Evolutionary conservation across 1,140 invertebrate species (phyloP).

Genomic region (Branchinecta lindahli): DNA sequence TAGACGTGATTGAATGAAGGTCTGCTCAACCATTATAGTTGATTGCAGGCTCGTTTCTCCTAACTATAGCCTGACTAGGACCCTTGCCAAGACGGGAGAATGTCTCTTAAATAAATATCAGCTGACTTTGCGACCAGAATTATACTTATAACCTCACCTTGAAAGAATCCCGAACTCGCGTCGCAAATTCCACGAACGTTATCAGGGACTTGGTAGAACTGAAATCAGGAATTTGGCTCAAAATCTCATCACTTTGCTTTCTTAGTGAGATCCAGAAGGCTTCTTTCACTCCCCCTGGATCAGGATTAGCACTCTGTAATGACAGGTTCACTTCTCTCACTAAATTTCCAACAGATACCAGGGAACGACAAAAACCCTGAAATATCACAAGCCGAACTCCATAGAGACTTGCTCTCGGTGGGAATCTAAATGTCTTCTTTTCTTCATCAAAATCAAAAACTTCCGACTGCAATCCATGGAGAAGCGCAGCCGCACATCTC

Average conservation of each 20-base stretch:
- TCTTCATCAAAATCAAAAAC: not conserved
- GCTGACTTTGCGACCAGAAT: too few species aligned
- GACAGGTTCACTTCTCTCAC: not conserved
- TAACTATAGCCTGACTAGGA: too few species aligned
- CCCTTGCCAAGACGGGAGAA: too few species aligned
- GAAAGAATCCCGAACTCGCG: not conserved
- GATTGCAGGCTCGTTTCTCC: too few species aligned
- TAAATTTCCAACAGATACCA: not conserved
- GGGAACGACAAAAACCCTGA: not conserved
- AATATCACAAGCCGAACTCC: not conserved
- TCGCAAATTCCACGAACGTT: not conserved
- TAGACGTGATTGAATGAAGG: too few species aligned
- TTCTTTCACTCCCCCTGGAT: not conserved
- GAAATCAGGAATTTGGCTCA: not conserved
- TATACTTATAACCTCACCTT: not conserved
- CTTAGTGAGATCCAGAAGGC: not conserved
- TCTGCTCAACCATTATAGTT: too few species aligned
- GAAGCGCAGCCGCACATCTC: not conserved
- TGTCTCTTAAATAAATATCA: too few species aligned
- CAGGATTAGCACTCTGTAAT: not conserved
- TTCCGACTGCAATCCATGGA: not conserved
- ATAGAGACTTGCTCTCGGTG: not conserved
- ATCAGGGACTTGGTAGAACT: not conserved
- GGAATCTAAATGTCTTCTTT: not conserved
- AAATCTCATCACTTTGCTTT: not conserved